Conservation (phyloP, 2,797 vertebrate species). For the Mormyrus hasselquistii region DNA sequence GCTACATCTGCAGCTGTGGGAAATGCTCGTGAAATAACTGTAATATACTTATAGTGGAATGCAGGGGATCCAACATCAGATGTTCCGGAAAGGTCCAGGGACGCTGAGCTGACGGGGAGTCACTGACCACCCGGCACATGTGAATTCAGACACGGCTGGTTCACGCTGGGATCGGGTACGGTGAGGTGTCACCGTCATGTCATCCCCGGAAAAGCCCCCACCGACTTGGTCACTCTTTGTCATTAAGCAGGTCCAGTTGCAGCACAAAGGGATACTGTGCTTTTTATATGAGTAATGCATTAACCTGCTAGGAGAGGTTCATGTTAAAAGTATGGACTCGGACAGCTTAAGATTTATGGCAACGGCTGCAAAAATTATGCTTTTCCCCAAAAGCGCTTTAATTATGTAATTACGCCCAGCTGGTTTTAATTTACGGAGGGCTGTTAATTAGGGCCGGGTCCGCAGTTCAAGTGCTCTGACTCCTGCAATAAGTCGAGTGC, state of each 20-base stretch:
- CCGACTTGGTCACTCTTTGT: conserved; percentile 63
- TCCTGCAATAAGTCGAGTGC: conserved; percentile 61
- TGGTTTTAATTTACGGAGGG: conserved; percentile 81
- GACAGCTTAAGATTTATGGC: conserved; percentile 99
- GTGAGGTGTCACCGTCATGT: conserved; percentile 50
- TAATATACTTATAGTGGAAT: neutral
- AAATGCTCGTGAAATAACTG: neutral
- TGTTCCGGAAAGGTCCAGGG: neutral
- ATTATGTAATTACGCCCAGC: conserved; percentile 98
- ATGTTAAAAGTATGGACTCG: conserved; percentile 68
- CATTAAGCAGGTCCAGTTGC: conserved; percentile 82
- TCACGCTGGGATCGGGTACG: conserved; percentile 50
- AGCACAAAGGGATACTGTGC: conserved; percentile 91
- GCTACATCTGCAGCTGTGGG: neutral
- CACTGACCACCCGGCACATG: neutral
- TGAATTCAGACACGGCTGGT: conserved; percentile 22
- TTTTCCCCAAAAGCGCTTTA: conserved; percentile 88
- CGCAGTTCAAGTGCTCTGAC: conserved; percentile 65
- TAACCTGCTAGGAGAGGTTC: conserved; percentile 77
- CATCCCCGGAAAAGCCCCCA: conserved; percentile 26
- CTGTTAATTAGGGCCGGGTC: conserved; percentile 83
- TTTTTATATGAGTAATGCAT: conserved; percentile 88
- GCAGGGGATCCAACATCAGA: neutral
- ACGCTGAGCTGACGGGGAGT: neutral
- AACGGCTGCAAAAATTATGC: conserved; percentile 91